Evolutionary conservation across 1,140 invertebrate species (phyloP).

Genomic region (Asbolus verrucosus): DNA sequence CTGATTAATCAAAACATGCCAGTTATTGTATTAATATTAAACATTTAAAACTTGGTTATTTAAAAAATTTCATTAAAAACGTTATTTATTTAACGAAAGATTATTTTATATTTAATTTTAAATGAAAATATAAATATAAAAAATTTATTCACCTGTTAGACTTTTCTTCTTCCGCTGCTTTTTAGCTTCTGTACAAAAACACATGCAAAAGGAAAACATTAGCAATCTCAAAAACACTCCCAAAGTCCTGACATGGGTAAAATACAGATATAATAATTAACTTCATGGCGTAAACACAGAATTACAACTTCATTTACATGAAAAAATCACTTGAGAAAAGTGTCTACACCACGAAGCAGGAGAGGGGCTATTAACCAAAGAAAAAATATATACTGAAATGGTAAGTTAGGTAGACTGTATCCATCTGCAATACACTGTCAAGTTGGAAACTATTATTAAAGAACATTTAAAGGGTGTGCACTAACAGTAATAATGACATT

Average conservation of each 20-base stretch:
- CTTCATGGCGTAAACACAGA: slow-evolving; percentile 46
- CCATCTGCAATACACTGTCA: slow-evolving; percentile 48
- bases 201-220: slow-evolving; percentile 74
- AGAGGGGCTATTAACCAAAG: slow-evolving; percentile 52
- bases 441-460: slow-evolving; percentile 51
- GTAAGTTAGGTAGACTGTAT: slow-evolving; percentile 45
- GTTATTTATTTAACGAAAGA: slow-evolving; percentile 43
- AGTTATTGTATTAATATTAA: slow-evolving; percentile 39
- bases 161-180: slow-evolving; percentile 92
- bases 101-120: slow-evolving; percentile 44
- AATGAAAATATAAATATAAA: slow-evolving; percentile 58
- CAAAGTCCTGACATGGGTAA: slow-evolving; percentile 65
- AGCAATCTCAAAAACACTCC: slow-evolving; percentile 68
- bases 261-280: slow-evolving; percentile 54
- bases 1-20: slow-evolving; percentile 31
- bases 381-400: slow-evolving; percentile 54
- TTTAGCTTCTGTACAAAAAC: slow-evolving; percentile 86
- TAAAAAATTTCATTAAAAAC: slow-evolving; percentile 44
- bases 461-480: slow-evolving; percentile 57
- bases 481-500: slow-evolving; percentile 60
- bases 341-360: slow-evolving; percentile 21
- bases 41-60: slow-evolving; percentile 43
- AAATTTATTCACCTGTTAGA: slow-evolving; percentile 79
- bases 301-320: background rate
- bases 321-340: background rate